A percentile compares a stretch with the other conserved stretches of the same genome.
Conservation (phyloP, 2,888 invertebrate genomes). For the Drosophila niveifrons region DNA sequence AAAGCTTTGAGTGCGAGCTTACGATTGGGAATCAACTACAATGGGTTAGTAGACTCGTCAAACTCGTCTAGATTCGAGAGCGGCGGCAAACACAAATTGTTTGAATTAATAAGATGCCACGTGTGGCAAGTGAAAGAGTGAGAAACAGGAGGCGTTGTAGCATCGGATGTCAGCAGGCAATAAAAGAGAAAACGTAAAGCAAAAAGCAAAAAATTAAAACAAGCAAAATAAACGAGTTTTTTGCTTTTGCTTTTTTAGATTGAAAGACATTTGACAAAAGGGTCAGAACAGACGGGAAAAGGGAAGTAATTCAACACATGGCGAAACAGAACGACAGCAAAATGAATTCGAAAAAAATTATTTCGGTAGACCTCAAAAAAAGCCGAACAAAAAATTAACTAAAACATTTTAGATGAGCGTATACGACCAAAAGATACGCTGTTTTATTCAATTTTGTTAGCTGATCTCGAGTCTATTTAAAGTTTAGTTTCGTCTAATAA, state of each 20-base stretch:
- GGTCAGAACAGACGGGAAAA: constrained; percentile 21
- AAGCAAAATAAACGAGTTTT: constrained; percentile 38
- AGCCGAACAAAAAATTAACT: not conserved
- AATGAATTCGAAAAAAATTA: constrained; percentile 6
- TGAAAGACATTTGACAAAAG: constrained; percentile 36
- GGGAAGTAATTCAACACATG: constrained; percentile 46
- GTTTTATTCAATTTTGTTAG: fast-evolving
- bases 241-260: constrained; percentile 12
- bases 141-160: not conserved
- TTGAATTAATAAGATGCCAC: constrained; percentile 36
- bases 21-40: constrained; percentile 24
- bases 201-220: constrained; percentile 12
- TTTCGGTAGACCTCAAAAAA: constrained; percentile 5
- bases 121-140: constrained; percentile 46
- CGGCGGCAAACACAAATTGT: constrained; percentile 21
- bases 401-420: no score
- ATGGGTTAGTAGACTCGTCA: constrained; percentile 16
- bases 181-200: constrained; percentile 53
- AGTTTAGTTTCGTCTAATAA: no score
- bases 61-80: constrained; percentile 30
- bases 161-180: constrained; percentile 15
- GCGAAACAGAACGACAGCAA: constrained; percentile 17
- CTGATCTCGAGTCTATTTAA: no score
- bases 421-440: fast-evolving
- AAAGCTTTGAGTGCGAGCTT: constrained; percentile 21